Evolutionary conservation across 2,797 vertebrate species (phyloP).

Genomic region (Malurus splendens): DNA sequence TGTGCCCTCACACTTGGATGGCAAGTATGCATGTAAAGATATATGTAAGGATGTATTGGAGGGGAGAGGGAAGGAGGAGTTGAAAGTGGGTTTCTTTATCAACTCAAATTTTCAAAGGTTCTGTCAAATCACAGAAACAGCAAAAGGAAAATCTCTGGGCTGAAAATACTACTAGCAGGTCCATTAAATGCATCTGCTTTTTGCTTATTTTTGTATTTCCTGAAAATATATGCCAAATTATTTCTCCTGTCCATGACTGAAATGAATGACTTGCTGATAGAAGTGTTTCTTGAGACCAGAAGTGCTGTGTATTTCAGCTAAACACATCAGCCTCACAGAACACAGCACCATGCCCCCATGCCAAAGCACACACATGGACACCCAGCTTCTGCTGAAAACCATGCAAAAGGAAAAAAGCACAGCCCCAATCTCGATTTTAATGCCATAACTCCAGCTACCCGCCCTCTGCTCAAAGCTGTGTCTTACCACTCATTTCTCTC

Average conservation of each 20-base stretch:
- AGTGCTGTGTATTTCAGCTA: not conserved
- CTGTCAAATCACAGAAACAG: not conserved
- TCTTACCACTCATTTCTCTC: not conserved
- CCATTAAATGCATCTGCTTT: not conserved
- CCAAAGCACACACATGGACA: not conserved
- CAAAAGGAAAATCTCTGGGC: not conserved
- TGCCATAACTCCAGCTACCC: not conserved
- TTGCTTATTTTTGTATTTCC: not conserved
- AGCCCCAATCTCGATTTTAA: not conserved
- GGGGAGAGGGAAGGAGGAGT: not conserved
- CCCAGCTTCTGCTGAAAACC: not conserved
- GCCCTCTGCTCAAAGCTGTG: not conserved
- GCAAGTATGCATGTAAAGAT: not conserved
- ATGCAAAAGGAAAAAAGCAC: not conserved
- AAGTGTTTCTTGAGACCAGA: not conserved
- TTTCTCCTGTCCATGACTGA: not conserved
- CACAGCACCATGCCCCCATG: rapidly evolving
- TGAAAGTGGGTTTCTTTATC: not conserved
- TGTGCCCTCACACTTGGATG: not conserved
- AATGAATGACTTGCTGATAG: not conserved
- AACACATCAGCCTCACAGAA: not conserved
- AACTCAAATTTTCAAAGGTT: not conserved
- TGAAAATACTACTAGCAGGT: not conserved
- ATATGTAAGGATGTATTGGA: not conserved
- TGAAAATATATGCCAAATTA: not conserved